Evolutionary conservation across 2,888 invertebrate species (phyloP), one percentile per base, ranked within the genome.

Genomic region (Anorthoa munda): DNA sequence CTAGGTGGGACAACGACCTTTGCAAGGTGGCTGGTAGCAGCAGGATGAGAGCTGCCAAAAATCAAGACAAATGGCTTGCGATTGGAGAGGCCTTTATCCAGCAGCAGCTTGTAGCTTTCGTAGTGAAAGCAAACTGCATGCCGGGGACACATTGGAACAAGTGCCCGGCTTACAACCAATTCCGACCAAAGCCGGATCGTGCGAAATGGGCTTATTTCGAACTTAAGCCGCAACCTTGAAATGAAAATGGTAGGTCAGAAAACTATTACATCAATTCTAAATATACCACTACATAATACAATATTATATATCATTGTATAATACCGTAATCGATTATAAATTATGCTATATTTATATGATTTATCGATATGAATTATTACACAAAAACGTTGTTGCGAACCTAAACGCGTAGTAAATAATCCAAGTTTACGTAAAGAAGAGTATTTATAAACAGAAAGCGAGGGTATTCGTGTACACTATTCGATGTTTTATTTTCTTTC

Each of bases 261-360:
- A 51, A 48, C 23, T n/a, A 18, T 31, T 17, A 23, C 50, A 51
- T 51, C 18, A 18, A 15, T 53, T 15, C 26, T 18, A 18, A 48
- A 64, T 12, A 65, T 51, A 55, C 23, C 4, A 26, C n/a, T 58
- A 23, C 18, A 3, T 15, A 53, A 1, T 18, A 26, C 17, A 46
- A 63, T 50, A 31, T 31, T 12, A 58, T n/a, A 63, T 48, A 45
- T 64, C 39, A 2, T 39, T 39, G 39, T 39, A n/a, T 48, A 64
- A 72, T 59, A 59, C 23, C 13, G 55, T 60, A 55, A 72, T 65
- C 50, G 12, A 73, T 73, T 26, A 72, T 65, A 45, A 11, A 73
- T 73, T 26, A 23, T 46, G n/a, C 13, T 21, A 26, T 68, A 55
- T 50, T 50, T 21, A 26, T 56, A n/a, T 79, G 56, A 71, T 77